phyloP scores from a whole-genome alignment of 37 sponge, comb jelly and placozoan genomes.

The Ianthella basta region DNA sequence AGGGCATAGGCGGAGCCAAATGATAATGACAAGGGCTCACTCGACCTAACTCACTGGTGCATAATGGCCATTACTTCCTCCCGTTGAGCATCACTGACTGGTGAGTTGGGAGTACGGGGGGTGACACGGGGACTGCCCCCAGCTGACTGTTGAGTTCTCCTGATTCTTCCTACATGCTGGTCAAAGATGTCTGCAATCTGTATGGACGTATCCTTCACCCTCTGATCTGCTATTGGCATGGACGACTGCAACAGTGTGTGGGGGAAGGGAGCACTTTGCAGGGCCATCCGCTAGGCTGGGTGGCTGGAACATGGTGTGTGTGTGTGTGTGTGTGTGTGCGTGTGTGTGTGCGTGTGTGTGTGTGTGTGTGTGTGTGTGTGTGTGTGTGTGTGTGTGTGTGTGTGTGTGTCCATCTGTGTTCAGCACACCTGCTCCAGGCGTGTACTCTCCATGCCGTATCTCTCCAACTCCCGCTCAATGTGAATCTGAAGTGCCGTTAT shows the following conservation, averaged over 20 bases:
- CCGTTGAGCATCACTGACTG: not conserved
- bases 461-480: not conserved
- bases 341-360: too few relatives aligned
- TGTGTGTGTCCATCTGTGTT: too few relatives aligned
- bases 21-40: constrained; percentile 8
- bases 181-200: constrained; percentile 5
- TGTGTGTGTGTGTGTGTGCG: too few relatives aligned
- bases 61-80: not conserved
- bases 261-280: too few relatives aligned
- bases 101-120: not conserved
- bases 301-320: too few relatives aligned
- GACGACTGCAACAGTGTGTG: not conserved
- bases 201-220: not conserved
- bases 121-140: not conserved
- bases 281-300: too few relatives aligned
- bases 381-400: too few relatives aligned
- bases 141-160: not conserved
- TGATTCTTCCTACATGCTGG: not conserved
- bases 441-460: not conserved
- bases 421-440: not conserved
- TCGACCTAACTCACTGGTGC: not conserved
- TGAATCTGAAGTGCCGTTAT: not conserved
- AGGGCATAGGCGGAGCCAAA: not conserved
- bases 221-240: not conserved
- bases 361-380: too few relatives aligned